These are phyloP conservation scores for Drosophila quadrilineata DNA, from an alignment of 1,140 invertebrate species.

Conservation along the genomic window DNA sequence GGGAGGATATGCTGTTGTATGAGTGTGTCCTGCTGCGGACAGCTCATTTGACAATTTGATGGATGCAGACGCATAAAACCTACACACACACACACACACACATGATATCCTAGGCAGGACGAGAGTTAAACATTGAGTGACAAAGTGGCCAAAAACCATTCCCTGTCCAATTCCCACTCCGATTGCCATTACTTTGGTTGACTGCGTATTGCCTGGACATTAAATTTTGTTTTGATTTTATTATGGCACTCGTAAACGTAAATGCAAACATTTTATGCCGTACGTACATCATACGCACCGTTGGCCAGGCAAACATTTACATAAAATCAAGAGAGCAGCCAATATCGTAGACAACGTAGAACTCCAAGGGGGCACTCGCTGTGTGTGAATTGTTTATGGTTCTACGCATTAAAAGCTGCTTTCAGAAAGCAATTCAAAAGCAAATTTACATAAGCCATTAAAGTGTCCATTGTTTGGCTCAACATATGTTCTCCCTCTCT, in stretches of 20 bases:
- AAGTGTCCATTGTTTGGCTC: constrained; percentile 43
- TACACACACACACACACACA: too few relatives aligned
- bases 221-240: constrained; percentile 78
- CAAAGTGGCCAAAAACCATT: constrained; percentile 14
- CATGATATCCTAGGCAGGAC: too few relatives aligned
- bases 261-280: constrained; percentile 66
- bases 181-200: too few relatives aligned
- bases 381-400: constrained; percentile 68
- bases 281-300: constrained; percentile 67
- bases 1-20: too few relatives aligned
- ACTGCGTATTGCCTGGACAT: constrained; percentile 26
- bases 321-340: constrained; percentile 42
- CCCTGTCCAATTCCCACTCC: too few relatives aligned
- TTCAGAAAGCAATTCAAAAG: constrained; percentile 50
- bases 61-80: constrained; percentile 55
- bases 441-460: constrained; percentile 72
- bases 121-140: constrained; percentile 17
- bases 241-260: constrained; percentile 65
- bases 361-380: neutral
- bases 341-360: constrained; percentile 39
- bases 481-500: constrained; percentile 10
- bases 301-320: constrained; percentile 54
- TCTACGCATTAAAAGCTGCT: constrained; percentile 61
- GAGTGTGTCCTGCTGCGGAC: constrained; percentile 50
- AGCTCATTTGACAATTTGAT: constrained; percentile 77